phyloP scores from a whole-genome alignment of 2,113 vertebrate genomes.

The Leptobrachium leishanense region DNA sequence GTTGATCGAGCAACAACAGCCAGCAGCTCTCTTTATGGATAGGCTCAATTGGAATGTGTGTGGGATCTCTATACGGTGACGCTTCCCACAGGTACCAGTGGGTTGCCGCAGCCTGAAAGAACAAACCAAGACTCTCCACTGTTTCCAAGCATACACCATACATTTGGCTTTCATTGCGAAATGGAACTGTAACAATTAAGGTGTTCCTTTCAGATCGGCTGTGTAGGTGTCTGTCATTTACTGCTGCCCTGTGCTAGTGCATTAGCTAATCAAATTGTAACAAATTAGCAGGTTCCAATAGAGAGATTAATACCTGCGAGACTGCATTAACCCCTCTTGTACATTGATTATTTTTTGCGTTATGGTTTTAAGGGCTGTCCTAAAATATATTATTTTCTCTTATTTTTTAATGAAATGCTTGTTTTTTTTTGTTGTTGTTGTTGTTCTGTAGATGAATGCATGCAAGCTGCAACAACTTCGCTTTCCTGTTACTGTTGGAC shows the following conservation, averaged over 20 bases:
- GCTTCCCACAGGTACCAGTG: slow-evolving; percentile 32
- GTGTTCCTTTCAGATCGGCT: slow-evolving; percentile 25
- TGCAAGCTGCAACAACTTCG: too few species aligned
- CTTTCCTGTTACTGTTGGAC: too few species aligned
- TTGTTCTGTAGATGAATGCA: too few species aligned
- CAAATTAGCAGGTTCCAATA: slow-evolving; percentile 40
- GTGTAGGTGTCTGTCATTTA: slow-evolving; percentile 44
- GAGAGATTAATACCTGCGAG: slow-evolving; percentile 28
- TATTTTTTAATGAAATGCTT: too few species aligned
- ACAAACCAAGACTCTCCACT: slow-evolving; percentile 33
- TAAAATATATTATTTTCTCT: too few species aligned
- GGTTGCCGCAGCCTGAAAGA: slow-evolving; percentile 21
- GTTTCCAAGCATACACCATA: slow-evolving; percentile 14
- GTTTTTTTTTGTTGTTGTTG: too few species aligned
- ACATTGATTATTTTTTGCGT: background rate
- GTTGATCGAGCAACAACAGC: background rate
- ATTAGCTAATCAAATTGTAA: slow-evolving; percentile 49
- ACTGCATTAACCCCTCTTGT: slow-evolving; percentile 23
- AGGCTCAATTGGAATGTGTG: slow-evolving; percentile 41
- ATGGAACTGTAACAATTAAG: slow-evolving; percentile 45
- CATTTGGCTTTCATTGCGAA: slow-evolving; percentile 26
- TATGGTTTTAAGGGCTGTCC: too few species aligned
- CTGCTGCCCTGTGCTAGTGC: slow-evolving; percentile 10
- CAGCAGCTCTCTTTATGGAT: slow-evolving; percentile 24
- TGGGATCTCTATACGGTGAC: slow-evolving; percentile 19